Percentiles rank a stretch among this genome's conserved stretches.
Conservation (phyloP, 1,140 invertebrate species). For the Pomacea maculata region DNA sequence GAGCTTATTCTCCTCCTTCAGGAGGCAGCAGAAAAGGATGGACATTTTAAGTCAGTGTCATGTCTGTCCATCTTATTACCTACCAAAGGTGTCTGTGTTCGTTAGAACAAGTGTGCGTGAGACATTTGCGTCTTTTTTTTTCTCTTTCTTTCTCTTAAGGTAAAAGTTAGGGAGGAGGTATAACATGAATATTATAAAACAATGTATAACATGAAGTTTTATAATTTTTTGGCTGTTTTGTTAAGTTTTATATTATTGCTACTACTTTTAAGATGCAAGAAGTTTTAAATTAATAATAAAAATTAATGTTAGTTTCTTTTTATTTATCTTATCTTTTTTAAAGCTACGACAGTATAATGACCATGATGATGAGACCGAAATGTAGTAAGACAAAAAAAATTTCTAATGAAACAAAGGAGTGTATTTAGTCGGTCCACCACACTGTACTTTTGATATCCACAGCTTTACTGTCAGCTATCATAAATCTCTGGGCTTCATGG, state of each 20-base stretch:
- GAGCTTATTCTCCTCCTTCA: constrained; percentile 16
- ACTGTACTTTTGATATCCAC: neutral
- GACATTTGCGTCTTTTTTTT: neutral
- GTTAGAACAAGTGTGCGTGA: neutral
- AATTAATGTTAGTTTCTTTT: neutral
- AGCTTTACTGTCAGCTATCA: constrained; percentile 18
- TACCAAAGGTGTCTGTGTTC: neutral
- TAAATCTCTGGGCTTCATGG: constrained; percentile 10
- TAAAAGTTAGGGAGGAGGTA: no score
- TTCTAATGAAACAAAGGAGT: no score
- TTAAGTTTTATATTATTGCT: neutral
- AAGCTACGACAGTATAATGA: neutral
- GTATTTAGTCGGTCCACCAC: no score
- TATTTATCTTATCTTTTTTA: neutral
- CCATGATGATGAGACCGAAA: neutral
- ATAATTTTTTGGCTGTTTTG: neutral
- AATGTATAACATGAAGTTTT: no score
- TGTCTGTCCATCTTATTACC: neutral
- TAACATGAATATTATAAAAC: no score
- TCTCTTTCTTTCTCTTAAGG: neutral
- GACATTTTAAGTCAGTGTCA: constrained; percentile 13
- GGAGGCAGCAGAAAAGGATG: constrained; percentile 12
- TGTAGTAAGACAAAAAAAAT: neutral
- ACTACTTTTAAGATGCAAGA: no score
- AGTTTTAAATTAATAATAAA: neutral